Conservation (phyloP, 2,888 invertebrate genomes). For the Chirona hameri region DNA sequence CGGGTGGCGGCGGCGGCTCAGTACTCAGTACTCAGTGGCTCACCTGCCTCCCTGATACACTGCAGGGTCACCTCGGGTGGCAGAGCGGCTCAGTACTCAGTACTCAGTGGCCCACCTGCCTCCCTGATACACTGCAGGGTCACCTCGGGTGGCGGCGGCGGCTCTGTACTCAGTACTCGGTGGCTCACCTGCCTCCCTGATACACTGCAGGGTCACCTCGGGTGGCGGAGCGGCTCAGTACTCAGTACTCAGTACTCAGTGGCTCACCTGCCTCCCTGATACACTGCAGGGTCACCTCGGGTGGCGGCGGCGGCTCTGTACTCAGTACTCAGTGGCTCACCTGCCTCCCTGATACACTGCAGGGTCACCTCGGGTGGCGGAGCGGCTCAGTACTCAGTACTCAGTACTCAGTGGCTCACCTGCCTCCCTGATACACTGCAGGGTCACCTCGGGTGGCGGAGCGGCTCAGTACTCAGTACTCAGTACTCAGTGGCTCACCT, state of each 20-base stretch:
- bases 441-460: background rate
- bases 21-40: background rate
- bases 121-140: background rate
- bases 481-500: background rate
- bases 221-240: background rate
- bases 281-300: background rate
- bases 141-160: background rate
- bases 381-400: background rate
- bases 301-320: background rate
- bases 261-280: slow-evolving; percentile 3
- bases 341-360: background rate
- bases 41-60: background rate
- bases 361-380: background rate
- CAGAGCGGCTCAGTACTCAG: background rate
- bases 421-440: background rate
- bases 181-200: slow-evolving; percentile 2
- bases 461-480: background rate
- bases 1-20: background rate
- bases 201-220: background rate
- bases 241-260: no score
- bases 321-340: background rate
- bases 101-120: background rate
- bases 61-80: background rate
- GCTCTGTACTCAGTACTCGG: background rate
- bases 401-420: background rate